Conservation (phyloP, 2,888 invertebrate genomes). For the Eupithecia pulchellata region DNA sequence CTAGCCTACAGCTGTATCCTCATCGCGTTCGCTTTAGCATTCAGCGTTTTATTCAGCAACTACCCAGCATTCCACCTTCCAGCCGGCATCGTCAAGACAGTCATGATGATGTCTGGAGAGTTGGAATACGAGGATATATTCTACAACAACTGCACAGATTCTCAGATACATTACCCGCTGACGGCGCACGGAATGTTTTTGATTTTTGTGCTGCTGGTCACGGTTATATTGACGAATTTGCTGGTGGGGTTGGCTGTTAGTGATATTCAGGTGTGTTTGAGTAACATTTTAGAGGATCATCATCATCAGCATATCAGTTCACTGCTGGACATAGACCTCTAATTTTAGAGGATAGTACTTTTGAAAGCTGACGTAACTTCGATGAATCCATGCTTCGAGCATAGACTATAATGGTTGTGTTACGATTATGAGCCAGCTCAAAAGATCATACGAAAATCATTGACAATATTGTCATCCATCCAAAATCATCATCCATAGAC, state of each 20-base stretch:
- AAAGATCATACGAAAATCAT: too few species aligned
- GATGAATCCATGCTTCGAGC: too few species aligned
- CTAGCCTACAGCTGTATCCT: conserved; percentile 92
- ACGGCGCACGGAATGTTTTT: conserved; percentile 92
- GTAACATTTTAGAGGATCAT: not conserved
- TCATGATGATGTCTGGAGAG: conserved; percentile 96
- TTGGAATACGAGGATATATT: conserved; percentile 94
- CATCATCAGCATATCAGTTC: too few species aligned
- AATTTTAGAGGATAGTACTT: too few species aligned
- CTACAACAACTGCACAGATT: conserved; percentile 82
- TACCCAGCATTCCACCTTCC: conserved; percentile 90
- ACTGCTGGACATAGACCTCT: too few species aligned
- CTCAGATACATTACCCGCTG: conserved; percentile 87
- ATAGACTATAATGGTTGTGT: too few species aligned
- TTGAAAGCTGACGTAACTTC: too few species aligned
- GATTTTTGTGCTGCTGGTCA: conserved; percentile 91
- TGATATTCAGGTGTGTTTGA: conserved; percentile 87
- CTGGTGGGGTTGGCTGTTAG: conserved; percentile 94
- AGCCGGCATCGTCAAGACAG: conserved; percentile 89
- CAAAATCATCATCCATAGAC: too few species aligned
- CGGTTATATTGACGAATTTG: conserved; percentile 92
- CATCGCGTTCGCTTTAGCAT: conserved; percentile 92
- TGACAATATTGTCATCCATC: too few species aligned
- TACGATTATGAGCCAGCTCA: too few species aligned
- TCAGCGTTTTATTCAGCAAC: conserved; percentile 92